Base-by-base conservation (phyloP, 2,113 vertebrate species). In the Phylloscopus trochilus region DNA sequence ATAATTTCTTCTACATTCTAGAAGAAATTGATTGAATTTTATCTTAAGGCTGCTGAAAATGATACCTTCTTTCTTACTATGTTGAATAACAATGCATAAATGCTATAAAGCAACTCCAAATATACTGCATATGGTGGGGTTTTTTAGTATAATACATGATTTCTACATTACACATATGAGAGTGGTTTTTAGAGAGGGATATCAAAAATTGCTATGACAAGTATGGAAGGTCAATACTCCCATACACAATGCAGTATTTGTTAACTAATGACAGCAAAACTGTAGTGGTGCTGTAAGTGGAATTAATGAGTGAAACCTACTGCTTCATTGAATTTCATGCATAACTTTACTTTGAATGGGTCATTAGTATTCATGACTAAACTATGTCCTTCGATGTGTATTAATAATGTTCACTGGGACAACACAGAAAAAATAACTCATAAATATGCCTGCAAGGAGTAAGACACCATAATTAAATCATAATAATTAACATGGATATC, bases 381-480 rank as follows among this genome's bases (percentile, higher is more conserved):
- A 83, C 72, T 79, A 47, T 79, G 62, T 96, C 94, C 89, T 97
- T 97, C 24, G 1, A 89, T 44, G 33, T 95, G 47, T 92, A 97
- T 96, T 98, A 97, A 97, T 97, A 96, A 95, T 89, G 59, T 91
- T 96, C 87, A 85, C 92, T 92, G 91, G 95, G 95, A 95, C 89
- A 97, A 94, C 4, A 52, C 52, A 94, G 89, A 91, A 93, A 97
- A 96, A 83, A 92, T 79, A 85, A 87, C 95, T 97, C 75, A 97
- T 96, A 97, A 97, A 97, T 95, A 96, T 89, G 89, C 85, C 96
- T 93, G 82, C 69, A 96, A 97, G 83, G 91, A 83, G 47, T 76
- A 97, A 97, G 87, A 83, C 76, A 87, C 33, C 11, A 53, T 96
- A 98, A 98, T 98, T 97, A 97, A 98, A 97, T 97, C 72, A 96